Conservation (phyloP, 2,797 vertebrate genomes). For the Coranthus polyacanthus region DNA sequence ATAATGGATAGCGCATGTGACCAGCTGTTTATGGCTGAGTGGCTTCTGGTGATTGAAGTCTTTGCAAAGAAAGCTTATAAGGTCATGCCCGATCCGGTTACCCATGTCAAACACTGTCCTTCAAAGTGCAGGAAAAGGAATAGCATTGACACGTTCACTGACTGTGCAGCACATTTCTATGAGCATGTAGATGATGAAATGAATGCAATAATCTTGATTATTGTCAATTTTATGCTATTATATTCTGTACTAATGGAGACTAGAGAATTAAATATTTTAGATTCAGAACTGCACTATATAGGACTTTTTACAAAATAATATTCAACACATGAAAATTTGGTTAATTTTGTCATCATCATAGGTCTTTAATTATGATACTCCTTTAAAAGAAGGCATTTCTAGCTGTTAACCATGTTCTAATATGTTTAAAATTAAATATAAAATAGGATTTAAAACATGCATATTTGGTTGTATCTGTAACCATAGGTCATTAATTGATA, state of each 20-base stretch:
- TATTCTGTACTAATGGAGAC: neutral
- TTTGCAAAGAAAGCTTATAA: conserved; percentile 73
- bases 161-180: neutral
- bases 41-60: conserved; percentile 68
- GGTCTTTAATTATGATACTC: too few relatives aligned
- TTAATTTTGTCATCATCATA: neutral
- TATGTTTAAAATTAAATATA: too few relatives aligned
- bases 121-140: conserved; percentile 39
- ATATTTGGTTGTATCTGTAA: too few relatives aligned
- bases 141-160: conserved; percentile 9
- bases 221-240: neutral
- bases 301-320: too few relatives aligned
- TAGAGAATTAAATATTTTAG: neutral
- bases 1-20: conserved; percentile 60
- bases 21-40: conserved; percentile 63
- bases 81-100: conserved; percentile 67
- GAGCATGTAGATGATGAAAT: conserved; percentile 3
- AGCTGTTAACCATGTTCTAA: too few relatives aligned
- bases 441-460: too few relatives aligned
- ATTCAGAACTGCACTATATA: neutral
- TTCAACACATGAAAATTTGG: neutral
- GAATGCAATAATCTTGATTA: neutral
- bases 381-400: too few relatives aligned
- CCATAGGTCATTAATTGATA: too few relatives aligned
- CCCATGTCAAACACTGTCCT: conserved; percentile 65